Conservation (phyloP, 2,113 vertebrate genomes). For the Pelobates fuscus region DNA sequence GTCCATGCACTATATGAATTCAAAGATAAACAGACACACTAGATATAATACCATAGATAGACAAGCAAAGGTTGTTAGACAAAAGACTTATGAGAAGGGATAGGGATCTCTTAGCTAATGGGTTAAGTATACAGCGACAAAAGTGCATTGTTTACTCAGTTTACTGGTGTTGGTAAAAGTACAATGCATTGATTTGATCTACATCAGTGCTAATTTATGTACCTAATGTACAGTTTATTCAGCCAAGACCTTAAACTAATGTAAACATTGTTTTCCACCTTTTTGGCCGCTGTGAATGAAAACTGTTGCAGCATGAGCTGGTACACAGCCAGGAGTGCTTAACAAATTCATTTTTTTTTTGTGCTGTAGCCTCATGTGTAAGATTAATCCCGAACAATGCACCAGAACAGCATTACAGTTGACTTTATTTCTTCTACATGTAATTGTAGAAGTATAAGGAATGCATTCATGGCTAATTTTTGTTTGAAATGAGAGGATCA, state of each 20-base stretch:
- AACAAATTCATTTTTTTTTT: conserved; percentile 45
- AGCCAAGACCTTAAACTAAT: conserved; percentile 59
- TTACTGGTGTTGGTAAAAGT: conserved; percentile 58
- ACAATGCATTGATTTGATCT: conserved; percentile 60
- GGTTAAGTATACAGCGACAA: conserved; percentile 33
- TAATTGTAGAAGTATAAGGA: conserved; percentile 26
- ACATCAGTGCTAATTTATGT: conserved; percentile 58
- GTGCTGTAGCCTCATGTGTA: conserved; percentile 34
- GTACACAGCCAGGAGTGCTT: conserved; percentile 28
- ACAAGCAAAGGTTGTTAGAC: conserved; percentile 67
- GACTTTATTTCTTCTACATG: conserved; percentile 29
- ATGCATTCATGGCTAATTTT: neutral
- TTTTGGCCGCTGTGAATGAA: conserved; percentile 52
- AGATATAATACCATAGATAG: too few relatives aligned
- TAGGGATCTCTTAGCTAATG: conserved; percentile 2
- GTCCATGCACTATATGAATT: too few relatives aligned
- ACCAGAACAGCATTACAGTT: conserved; percentile 33
- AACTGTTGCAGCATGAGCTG: conserved; percentile 45
- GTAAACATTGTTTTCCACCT: conserved; percentile 61
- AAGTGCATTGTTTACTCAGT: conserved; percentile 45
- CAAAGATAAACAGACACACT: too few relatives aligned
- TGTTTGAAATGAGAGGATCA: neutral
- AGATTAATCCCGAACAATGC: conserved; percentile 41
- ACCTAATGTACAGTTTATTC: conserved; percentile 53
- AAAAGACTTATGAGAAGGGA: conserved; percentile 58